These are phyloP conservation scores for Apis cerana DNA, from an alignment of 1,140 invertebrate genomes.

Conservation along the genomic window DNA sequence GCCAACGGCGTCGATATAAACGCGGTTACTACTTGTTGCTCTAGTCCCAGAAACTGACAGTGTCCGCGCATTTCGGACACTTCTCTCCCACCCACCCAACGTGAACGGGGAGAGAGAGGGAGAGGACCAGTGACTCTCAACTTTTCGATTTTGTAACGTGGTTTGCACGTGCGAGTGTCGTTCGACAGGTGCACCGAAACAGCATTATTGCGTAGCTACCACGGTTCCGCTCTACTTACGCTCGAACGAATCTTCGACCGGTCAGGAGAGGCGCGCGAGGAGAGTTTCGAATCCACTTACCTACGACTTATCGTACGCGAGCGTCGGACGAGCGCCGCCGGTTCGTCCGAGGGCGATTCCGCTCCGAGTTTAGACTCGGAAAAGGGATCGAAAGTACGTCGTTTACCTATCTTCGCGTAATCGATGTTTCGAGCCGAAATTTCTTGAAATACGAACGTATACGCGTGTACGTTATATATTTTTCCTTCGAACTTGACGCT, in stretches of 20 bases:
- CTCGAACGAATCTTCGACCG: not conserved
- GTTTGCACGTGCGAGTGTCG: not conserved
- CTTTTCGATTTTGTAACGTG: not conserved
- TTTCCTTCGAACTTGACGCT: too few species aligned
- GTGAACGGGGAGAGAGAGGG: not conserved
- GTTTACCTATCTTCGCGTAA: too few species aligned
- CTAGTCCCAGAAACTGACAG: slow-evolving; percentile 71
- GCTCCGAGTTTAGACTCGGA: too few species aligned
- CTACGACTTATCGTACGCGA: not conserved
- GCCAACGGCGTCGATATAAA: slow-evolving; percentile 67
- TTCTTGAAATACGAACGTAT: too few species aligned
- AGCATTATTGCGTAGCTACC: not conserved
- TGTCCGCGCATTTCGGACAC: slow-evolving; percentile 41
- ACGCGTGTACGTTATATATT: too few species aligned
- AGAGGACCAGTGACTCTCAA: slow-evolving; percentile 1
- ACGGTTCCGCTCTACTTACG: slow-evolving; percentile 12
- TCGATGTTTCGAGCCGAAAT: too few species aligned
- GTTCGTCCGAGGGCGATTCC: not conserved
- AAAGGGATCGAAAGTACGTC: too few species aligned
- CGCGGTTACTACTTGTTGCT: slow-evolving; percentile 79
- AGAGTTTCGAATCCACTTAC: not conserved
- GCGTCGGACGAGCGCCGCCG: not conserved
- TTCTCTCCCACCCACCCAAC: not conserved
- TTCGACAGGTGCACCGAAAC: slow-evolving; percentile 1
- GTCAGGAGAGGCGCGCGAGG: not conserved